A percentile compares a stretch with the other conserved stretches of the same genome.
Evolutionary conservation across 2,113 vertebrate species (phyloP).

Genomic region (Phycodurus eques): DNA sequence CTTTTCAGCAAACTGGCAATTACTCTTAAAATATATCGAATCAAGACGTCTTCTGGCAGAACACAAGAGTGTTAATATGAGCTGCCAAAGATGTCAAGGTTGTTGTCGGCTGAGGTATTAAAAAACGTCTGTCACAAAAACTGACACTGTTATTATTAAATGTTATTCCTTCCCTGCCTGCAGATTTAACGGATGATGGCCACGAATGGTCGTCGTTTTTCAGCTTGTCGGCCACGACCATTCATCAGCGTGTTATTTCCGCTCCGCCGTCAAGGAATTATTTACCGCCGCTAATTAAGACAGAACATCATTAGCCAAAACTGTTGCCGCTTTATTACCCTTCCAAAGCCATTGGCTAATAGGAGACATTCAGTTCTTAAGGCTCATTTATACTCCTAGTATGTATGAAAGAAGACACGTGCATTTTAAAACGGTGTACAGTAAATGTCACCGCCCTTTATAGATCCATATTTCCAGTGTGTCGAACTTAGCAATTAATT

Average conservation of each 20-base stretch:
- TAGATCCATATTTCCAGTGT: no score
- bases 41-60: conserved; percentile 7
- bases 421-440: no score
- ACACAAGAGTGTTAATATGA: not conserved
- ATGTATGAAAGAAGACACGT: no score
- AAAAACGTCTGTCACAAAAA: not conserved
- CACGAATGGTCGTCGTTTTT: not conserved
- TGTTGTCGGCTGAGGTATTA: not conserved
- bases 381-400: not conserved
- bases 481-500: no score
- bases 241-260: not conserved
- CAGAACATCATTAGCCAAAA: not conserved
- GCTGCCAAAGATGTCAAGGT: conserved; percentile 6
- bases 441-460: no score
- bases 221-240: not conserved
- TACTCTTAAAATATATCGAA: conserved; percentile 14
- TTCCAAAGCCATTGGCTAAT: not conserved
- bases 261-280: not conserved
- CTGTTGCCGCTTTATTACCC: not conserved
- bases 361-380: not conserved
- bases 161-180: not conserved
- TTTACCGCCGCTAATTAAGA: not conserved
- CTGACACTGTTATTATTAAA: not conserved
- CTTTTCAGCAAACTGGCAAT: conserved; percentile 21
- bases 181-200: not conserved